A percentile compares a stretch with the other conserved stretches of the same genome.
Conservation (phyloP, 2,797 vertebrate genomes). For the Poliocrania exsul region DNA sequence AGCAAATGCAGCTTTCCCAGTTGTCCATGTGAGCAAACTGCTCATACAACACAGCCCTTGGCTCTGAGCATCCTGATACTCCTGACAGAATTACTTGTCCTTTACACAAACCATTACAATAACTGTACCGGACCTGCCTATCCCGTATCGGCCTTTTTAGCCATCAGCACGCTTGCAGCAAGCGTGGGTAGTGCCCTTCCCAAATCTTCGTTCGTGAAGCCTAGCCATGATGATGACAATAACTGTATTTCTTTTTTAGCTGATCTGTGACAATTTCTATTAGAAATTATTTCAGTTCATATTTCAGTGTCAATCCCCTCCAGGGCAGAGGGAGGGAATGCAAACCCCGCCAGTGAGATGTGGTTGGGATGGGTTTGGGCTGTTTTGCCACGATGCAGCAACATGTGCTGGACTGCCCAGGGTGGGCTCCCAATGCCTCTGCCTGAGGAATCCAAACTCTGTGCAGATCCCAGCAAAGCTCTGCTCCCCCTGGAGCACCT, state of each 20-base stretch:
- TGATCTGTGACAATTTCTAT: not conserved
- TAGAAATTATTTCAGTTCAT: not conserved
- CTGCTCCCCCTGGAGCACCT: not conserved
- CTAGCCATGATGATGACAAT: no score
- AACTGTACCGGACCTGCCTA: no score
- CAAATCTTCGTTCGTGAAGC: no score
- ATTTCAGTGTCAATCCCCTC: not conserved
- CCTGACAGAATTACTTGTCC: not conserved
- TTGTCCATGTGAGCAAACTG: not conserved
- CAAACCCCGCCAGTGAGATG: not conserved
- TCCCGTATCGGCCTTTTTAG: no score
- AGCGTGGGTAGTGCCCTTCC: no score
- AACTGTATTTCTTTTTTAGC: not conserved
- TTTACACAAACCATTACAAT: not conserved
- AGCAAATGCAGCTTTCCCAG: not conserved
- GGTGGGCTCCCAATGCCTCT: not conserved
- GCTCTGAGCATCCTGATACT: not conserved
- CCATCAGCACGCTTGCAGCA: no score
- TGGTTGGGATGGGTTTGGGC: no score
- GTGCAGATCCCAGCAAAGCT: no score
- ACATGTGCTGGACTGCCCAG: no score
- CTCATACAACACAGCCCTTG: accelerated
- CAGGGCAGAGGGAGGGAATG: not conserved
- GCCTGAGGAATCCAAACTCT: no score
- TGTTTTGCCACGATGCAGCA: not conserved